These are phyloP conservation scores for Ceyx melanurus DNA, from an alignment of 2,113 vertebrate species.

Conservation along the genomic window DNA sequence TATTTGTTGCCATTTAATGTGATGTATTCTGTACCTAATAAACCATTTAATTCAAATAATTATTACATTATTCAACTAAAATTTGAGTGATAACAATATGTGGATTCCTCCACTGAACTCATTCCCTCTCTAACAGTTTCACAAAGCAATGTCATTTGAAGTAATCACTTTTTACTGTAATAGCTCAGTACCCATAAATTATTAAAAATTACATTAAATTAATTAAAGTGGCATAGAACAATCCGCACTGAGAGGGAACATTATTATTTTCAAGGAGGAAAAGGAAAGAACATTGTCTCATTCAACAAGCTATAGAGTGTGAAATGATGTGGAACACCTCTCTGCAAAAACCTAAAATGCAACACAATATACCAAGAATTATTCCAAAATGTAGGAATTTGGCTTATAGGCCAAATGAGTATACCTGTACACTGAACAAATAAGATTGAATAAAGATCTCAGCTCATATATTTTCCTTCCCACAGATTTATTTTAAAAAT, in stretches of 20 bases:
- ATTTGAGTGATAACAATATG: neutral
- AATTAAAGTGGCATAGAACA: slow-evolving; percentile 27
- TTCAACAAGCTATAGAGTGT: neutral
- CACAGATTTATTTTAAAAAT: neutral
- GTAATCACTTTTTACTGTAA: slow-evolving; percentile 44
- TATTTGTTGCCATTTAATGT: slow-evolving; percentile 35
- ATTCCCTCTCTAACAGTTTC: neutral
- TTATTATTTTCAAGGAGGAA: neutral
- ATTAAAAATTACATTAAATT: slow-evolving; percentile 23
- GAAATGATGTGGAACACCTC: neutral
- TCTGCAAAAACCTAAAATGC: neutral
- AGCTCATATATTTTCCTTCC: neutral
- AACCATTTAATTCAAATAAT: slow-evolving; percentile 37
- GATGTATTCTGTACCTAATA: slow-evolving; percentile 20
- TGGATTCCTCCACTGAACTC: neutral
- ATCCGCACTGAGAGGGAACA: neutral
- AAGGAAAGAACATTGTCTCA: neutral
- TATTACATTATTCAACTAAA: slow-evolving; percentile 26
- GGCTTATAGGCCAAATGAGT: neutral
- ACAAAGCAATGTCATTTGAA: slow-evolving; percentile 19
- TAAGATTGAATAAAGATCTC: neutral
- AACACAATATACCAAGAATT: neutral
- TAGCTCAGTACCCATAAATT: slow-evolving; percentile 28
- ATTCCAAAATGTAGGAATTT: neutral
- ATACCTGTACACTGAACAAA: neutral